phyloP scores from a whole-genome alignment of 2,888 invertebrate genomes.

The Myopa testacea region DNA sequence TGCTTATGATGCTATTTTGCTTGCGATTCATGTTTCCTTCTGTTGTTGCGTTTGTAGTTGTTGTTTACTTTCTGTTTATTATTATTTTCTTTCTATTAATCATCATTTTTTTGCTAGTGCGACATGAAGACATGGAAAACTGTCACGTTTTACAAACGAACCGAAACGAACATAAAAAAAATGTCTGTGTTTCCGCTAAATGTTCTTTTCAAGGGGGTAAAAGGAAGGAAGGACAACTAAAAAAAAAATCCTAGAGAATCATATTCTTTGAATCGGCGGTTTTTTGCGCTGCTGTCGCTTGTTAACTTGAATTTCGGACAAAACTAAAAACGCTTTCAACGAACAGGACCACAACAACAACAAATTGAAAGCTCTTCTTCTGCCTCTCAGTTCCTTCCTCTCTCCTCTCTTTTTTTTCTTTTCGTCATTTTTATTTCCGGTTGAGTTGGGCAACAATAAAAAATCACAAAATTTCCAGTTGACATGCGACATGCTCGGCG shows the following conservation, averaged over 20 bases:
- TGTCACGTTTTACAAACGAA: not conserved
- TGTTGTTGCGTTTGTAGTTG: not conserved
- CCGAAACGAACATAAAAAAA: not conserved
- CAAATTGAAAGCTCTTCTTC: not conserved
- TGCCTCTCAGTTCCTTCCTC: not conserved
- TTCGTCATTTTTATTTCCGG: not conserved
- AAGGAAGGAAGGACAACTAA: not conserved
- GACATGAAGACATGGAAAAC: not conserved
- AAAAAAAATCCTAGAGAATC: not conserved
- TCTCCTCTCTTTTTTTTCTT: not conserved
- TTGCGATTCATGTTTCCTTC: not conserved
- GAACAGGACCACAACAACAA: not conserved
- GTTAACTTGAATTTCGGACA: not conserved
- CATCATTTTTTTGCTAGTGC: not conserved
- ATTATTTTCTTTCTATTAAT: not conserved
- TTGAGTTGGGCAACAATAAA: not conserved
- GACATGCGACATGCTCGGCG: not conserved
- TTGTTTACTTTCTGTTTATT: not conserved
- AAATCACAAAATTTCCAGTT: conserved; percentile 4
- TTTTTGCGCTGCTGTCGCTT: not conserved
- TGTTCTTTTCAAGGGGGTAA: no score
- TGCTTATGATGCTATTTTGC: not conserved
- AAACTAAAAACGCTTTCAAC: not conserved
- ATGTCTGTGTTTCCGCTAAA: not conserved
- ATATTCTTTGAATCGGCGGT: not conserved